These are phyloP conservation scores for Drosophila prolongata DNA, from an alignment of 2,888 invertebrate genomes.

Conservation along the genomic window DNA sequence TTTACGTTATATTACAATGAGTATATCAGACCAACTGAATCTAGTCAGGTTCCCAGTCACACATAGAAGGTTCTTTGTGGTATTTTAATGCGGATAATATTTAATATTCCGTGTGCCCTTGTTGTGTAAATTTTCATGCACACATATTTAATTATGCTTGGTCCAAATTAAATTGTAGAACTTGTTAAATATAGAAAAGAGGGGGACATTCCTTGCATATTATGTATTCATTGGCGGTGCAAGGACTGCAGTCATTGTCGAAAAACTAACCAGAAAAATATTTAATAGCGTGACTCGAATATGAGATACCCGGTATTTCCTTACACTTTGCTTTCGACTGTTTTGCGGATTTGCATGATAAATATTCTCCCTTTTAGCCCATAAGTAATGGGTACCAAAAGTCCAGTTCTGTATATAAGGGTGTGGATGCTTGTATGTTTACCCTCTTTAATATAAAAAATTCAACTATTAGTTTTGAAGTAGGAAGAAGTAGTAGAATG, in stretches of 20 bases:
- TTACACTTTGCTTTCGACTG: neutral
- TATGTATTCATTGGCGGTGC: constrained; percentile 13
- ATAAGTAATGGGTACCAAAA: constrained; percentile 1
- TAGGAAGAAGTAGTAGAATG: constrained; percentile 22
- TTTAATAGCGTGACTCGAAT: neutral
- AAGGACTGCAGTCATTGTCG: constrained; percentile 8
- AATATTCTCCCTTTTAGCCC: neutral
- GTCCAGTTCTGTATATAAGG: constrained; percentile 10
- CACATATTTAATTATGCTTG: constrained; percentile 19
- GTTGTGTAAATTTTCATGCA: neutral
- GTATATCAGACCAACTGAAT: neutral
- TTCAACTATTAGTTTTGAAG: constrained; percentile 36
- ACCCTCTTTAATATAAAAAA: constrained; percentile 36
- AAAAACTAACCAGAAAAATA: constrained; percentile 9
- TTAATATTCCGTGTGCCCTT: neutral
- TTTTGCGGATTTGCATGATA: too few relatives aligned
- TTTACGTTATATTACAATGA: neutral
- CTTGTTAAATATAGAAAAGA: constrained; percentile 10
- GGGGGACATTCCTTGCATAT: constrained; percentile 11
- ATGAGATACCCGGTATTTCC: neutral
- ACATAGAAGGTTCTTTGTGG: neutral
- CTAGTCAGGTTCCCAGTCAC: neutral
- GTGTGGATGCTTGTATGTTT: constrained; percentile 15
- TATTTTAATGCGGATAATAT: neutral
- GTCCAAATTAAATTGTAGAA: constrained; percentile 5